Conservation (phyloP, 2,113 vertebrate genomes). For the Neogale vison region DNA sequence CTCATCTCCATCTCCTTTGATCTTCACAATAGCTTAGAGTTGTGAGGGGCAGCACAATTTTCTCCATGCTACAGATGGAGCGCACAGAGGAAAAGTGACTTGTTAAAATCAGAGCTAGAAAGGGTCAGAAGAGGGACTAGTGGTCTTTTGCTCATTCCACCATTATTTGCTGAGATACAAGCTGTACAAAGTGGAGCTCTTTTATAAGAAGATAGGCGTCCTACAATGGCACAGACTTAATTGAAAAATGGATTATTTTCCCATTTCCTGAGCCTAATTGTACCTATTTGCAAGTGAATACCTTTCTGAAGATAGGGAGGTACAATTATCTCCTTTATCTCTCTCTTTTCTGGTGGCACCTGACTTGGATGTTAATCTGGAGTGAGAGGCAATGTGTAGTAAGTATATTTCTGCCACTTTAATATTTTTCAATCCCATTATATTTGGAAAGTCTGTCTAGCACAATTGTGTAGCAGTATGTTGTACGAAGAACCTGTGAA, state of each 20-base stretch:
- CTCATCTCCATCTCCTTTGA: background rate
- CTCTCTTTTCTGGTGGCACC: background rate
- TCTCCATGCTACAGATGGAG: background rate
- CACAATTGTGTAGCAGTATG: background rate
- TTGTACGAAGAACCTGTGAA: background rate
- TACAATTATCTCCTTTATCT: background rate
- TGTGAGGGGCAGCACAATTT: background rate
- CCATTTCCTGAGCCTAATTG: constrained; percentile 1
- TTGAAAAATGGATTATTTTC: background rate
- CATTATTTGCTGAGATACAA: background rate
- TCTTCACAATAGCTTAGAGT: background rate
- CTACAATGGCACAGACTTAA: background rate
- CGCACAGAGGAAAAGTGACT: background rate
- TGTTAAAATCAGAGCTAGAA: background rate
- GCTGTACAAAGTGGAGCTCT: background rate
- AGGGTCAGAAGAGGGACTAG: background rate
- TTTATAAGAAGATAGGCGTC: background rate
- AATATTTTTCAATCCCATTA: background rate
- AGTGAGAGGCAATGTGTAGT: background rate
- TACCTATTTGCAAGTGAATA: constrained; percentile 25
- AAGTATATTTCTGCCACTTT: background rate
- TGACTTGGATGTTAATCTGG: background rate
- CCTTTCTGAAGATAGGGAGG: background rate
- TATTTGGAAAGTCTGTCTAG: constrained; percentile 20
- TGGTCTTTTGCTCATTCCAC: background rate